phyloP scores from a whole-genome alignment of 1,140 invertebrate species.

The Nasonia longicornis region DNA sequence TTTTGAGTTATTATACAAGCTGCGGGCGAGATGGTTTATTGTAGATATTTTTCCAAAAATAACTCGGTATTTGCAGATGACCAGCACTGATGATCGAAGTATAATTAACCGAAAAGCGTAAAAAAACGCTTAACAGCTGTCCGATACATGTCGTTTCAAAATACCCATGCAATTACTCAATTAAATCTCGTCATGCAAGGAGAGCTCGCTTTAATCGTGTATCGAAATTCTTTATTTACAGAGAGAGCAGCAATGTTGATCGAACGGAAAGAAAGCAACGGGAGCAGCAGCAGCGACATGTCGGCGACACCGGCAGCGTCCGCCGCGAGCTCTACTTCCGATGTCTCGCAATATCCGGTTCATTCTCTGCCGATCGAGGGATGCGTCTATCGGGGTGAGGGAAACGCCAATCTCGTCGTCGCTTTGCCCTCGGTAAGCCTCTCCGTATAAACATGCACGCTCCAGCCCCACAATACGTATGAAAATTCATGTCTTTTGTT shows the following conservation, averaged over 20 bases:
- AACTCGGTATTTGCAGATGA: too few species aligned
- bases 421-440: constrained; percentile 64
- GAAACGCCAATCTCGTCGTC: constrained; percentile 69
- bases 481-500: not conserved
- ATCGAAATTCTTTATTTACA: not conserved
- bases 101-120: too few species aligned
- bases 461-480: not conserved
- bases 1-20: not conserved
- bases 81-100: too few species aligned
- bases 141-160: too few species aligned
- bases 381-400: constrained; percentile 67
- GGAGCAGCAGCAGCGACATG: not conserved
- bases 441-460: not conserved
- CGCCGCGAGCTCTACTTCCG: not conserved
- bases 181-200: not conserved
- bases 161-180: not conserved
- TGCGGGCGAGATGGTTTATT: not conserved
- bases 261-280: not conserved
- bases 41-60: too few species aligned
- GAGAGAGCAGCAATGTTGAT: not conserved
- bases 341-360: constrained; percentile 18
- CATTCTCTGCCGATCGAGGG: constrained; percentile 41
- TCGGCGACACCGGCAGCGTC: constrained; percentile 5
- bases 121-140: too few species aligned
- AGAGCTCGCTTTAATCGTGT: not conserved